phyloP scores from a whole-genome alignment of 2,113 vertebrate species.

The Cromileptes altivelis region DNA sequence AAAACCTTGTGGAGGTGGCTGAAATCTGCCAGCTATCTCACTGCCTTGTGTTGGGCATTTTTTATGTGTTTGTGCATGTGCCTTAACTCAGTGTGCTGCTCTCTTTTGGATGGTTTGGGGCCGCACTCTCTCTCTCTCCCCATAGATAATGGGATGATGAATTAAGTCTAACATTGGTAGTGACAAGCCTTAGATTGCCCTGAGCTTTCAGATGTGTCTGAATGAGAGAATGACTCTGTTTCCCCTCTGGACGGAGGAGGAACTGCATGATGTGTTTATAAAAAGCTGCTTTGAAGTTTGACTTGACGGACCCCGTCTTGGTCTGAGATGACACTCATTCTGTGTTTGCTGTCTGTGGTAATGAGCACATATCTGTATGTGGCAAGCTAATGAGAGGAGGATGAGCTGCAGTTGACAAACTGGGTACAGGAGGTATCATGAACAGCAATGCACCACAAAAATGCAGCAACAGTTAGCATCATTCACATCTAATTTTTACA shows the following conservation, averaged over 20 bases:
- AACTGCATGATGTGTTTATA: conserved; percentile 36
- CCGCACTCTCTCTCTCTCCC: conserved; percentile 37
- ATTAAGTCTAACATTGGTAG: conserved; percentile 70
- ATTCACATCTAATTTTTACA: neutral
- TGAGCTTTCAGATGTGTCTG: conserved; percentile 56
- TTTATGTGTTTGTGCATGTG: conserved; percentile 1
- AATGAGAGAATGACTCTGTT: conserved; percentile 39
- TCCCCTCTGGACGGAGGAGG: conserved; percentile 46
- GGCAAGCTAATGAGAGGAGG: neutral
- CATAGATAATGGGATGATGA: conserved; percentile 72
- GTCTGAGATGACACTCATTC: neutral
- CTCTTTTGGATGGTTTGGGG: conserved; percentile 44
- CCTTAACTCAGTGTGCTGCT: conserved; percentile 14
- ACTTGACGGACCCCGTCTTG: conserved; percentile 16
- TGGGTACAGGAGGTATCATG: neutral
- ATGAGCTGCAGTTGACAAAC: neutral
- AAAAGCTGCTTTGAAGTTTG: conserved; percentile 41
- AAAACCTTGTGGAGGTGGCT: conserved; percentile 38
- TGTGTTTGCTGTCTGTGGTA: conserved; percentile 1
- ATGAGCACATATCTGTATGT: neutral
- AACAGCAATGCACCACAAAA: neutral
- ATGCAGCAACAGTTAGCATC: neutral
- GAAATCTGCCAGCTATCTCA: conserved; percentile 31
- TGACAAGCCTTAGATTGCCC: conserved; percentile 73
- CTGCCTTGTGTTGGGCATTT: conserved; percentile 9